Base-by-base conservation (phyloP, 1,140 invertebrate genomes). In the Euwallacea fornicatus region DNA sequence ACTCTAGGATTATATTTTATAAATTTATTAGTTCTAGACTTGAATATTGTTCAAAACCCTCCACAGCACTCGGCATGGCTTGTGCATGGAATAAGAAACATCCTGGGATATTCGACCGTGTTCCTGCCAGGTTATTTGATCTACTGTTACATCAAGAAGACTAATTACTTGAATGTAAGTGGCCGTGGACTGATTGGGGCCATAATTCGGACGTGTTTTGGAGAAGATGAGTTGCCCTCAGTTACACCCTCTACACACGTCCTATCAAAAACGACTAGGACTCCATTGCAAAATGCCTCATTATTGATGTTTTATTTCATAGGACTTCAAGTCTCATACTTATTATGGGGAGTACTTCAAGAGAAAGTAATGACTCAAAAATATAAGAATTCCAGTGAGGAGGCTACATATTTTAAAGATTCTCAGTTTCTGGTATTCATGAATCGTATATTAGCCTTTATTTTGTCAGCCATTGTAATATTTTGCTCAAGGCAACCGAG, bases 361-460 rank as follows among this genome's bases (percentile, higher is more conserved):
- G 93, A 97, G 83, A 95, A 95, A 85, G 91, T 96, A 71, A 95
- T 95, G 91, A 94, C 92, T 0, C 82, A 91, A 85, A 87, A 89
- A 74, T 96, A 96, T 76, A 79, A 80, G 41, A 85, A 88, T 79
- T 77, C 78, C 4, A 82, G 85, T 77, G 89, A 88, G 2, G 85
- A 86, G 47, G 83, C 84, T 73, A 82, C 83, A n/a, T 86, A 88
- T 67, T 98, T 98, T 81, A 89, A 88, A 78, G 95, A 98, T 83
- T 97, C 96, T 0, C 95, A 98, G 80, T 97, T 98, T 84, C 83
- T 98, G 59, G 96, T 98, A 46, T 97, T 98, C 84, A 88, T 96
- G 16, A 98, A 98, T 86, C 85, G 96, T 72, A 88, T 97, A 73
- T 83, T 96, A 64, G 95, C 95, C 41, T 93, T 97, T 77, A 60